Evolutionary conservation across 2,888 invertebrate species (phyloP).

Genomic region (Helicoverpa assulta): DNA sequence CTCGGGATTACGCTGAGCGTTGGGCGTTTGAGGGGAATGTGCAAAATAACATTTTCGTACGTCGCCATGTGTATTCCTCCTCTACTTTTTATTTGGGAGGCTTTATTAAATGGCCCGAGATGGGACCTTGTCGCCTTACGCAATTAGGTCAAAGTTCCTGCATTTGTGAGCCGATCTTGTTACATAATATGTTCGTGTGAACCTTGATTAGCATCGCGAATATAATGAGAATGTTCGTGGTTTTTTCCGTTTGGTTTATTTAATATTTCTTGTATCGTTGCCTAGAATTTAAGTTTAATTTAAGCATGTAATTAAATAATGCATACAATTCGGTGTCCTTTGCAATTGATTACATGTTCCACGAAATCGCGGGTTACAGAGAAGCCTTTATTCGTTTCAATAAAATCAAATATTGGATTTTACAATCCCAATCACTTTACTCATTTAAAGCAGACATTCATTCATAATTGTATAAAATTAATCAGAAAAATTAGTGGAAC

Average conservation of each 20-base stretch:
- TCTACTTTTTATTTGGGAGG: conserved; percentile 64
- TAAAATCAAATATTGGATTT: conserved; percentile 32
- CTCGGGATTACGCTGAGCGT: conserved; percentile 76
- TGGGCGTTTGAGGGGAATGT: conserved; percentile 75
- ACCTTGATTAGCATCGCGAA: conserved; percentile 53
- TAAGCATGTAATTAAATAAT: conserved; percentile 17
- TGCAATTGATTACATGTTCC: conserved; percentile 19
- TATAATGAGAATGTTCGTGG: conserved; percentile 33
- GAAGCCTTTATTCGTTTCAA: conserved; percentile 25
- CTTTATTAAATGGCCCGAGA: conserved; percentile 62
- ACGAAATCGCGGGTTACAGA: conserved; percentile 16
- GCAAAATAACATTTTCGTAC: conserved; percentile 78
- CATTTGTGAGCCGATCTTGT: conserved; percentile 42
- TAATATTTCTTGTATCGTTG: background rate
- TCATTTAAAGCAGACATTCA: conserved; percentile 10
- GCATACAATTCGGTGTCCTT: conserved; percentile 9
- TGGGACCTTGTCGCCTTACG: conserved; percentile 50
- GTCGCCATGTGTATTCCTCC: conserved; percentile 63
- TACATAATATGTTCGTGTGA: conserved; percentile 41
- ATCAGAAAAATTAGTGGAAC: background rate
- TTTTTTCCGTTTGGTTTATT: conserved; percentile 20
- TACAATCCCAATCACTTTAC: conserved; percentile 5
- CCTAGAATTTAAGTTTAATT: background rate
- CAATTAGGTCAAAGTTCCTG: conserved; percentile 63
- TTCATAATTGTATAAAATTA: conserved; percentile 11